Percentiles rank a stretch among this genome's conserved stretches.
Evolutionary conservation across 2,888 invertebrate genomes (phyloP).

Genomic region (Argyresthia goedartella): DNA sequence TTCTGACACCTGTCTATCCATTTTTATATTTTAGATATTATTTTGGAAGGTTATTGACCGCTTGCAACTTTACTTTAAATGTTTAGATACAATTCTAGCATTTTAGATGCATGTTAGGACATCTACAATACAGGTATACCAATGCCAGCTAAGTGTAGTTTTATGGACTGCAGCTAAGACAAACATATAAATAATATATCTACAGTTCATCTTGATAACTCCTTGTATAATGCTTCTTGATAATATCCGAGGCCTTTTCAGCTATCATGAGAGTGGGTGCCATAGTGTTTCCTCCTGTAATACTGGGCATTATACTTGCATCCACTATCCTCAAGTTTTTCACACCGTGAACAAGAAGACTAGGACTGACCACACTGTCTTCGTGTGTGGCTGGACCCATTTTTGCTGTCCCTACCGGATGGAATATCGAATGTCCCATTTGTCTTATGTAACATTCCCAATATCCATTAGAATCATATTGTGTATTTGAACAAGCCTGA

Average conservation of each 20-base stretch:
- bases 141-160: too few relatives aligned
- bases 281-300: constrained; percentile 71
- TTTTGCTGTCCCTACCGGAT: constrained; percentile 77
- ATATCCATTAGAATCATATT: constrained; percentile 47
- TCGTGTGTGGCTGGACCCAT: constrained; percentile 70
- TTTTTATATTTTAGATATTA: too few relatives aligned
- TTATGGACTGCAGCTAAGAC: too few relatives aligned
- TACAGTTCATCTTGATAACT: constrained; percentile 13
- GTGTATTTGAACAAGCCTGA: constrained; percentile 31
- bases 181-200: too few relatives aligned
- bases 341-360: constrained; percentile 64
- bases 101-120: too few relatives aligned
- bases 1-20: too few relatives aligned
- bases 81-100: too few relatives aligned
- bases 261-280: constrained; percentile 65
- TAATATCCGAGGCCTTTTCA: constrained; percentile 56
- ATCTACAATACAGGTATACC: too few relatives aligned
- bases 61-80: too few relatives aligned
- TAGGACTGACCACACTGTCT: constrained; percentile 58
- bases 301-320: constrained; percentile 61
- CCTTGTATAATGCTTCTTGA: constrained; percentile 28
- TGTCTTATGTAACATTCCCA: constrained; percentile 71
- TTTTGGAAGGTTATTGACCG: too few relatives aligned
- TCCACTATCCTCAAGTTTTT: constrained; percentile 64
- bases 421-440: constrained; percentile 71